A percentile compares a stretch with the other conserved stretches of the same genome.
Evolutionary conservation across 2,888 invertebrate genomes (phyloP).

Genomic region (Molanna angustata): DNA sequence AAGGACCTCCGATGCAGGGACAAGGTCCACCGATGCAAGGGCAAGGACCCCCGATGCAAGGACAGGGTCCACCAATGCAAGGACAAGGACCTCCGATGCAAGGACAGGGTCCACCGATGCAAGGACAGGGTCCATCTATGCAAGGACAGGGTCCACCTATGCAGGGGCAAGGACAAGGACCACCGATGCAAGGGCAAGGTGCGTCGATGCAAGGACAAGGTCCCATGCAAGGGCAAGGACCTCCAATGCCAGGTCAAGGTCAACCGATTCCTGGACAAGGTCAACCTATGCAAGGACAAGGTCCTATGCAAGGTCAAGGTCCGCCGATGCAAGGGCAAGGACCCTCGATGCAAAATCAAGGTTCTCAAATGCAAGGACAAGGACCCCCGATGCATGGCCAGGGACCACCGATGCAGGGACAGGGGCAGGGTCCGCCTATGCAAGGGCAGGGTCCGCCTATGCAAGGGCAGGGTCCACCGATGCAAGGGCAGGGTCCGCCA

Average conservation of each 20-base stretch:
- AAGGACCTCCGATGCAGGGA: conserved; percentile 36
- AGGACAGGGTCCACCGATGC: conserved; percentile 36
- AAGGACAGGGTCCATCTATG: conserved; percentile 38
- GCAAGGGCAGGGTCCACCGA: conserved; percentile 38
- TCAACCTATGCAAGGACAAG: conserved; percentile 21
- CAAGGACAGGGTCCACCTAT: conserved; percentile 37
- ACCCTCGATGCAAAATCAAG: conserved; percentile 21
- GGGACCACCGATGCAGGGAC: conserved; percentile 23
- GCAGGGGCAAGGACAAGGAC: conserved; percentile 37
- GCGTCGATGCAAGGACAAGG: conserved; percentile 26
- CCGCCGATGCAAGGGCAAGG: conserved; percentile 34
- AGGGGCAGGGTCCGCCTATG: conserved; percentile 42
- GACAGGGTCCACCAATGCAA: conserved; percentile 41
- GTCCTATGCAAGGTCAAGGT: conserved; percentile 37
- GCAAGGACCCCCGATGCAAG: conserved; percentile 34
- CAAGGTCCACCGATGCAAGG: conserved; percentile 36
- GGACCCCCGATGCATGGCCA: conserved; percentile 39
- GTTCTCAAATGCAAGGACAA: conserved; percentile 38
- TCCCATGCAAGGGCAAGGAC: conserved; percentile 13
- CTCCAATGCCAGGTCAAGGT: conserved; percentile 33
- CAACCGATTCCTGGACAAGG: conserved; percentile 37
- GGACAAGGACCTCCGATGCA: conserved; percentile 23
- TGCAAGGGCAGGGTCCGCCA: conserved; percentile 40
- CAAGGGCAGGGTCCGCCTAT: conserved; percentile 35
- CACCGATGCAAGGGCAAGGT: conserved; percentile 36